These are phyloP conservation scores for Camponotus pennsylvanicus DNA, from an alignment of 1,140 invertebrate genomes.

Conservation along the genomic window DNA sequence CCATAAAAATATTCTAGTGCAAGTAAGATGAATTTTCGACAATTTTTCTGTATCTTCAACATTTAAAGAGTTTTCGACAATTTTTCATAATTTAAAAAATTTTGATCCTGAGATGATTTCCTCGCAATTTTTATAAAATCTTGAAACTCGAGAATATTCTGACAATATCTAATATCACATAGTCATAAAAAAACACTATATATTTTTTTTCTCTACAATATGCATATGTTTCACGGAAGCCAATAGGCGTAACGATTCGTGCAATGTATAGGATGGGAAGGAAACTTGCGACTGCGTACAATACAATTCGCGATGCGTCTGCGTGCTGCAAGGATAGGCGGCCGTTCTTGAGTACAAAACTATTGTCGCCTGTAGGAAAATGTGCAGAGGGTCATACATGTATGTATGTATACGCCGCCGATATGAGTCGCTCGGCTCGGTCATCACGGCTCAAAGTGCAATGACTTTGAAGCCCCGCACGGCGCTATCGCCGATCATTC, in stretches of 20 bases:
- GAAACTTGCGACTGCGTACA: constrained; percentile 37
- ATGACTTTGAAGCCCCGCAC: constrained; percentile 43
- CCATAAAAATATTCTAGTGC: too few relatives aligned
- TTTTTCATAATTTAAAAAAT: too few relatives aligned
- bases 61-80: too few relatives aligned
- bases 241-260: constrained; percentile 36
- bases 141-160: not conserved
- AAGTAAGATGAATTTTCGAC: too few relatives aligned
- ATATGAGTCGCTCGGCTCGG: constrained; percentile 39
- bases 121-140: too few relatives aligned
- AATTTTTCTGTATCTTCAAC: too few relatives aligned
- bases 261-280: not conserved
- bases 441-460: constrained; percentile 49
- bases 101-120: too few relatives aligned
- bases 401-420: not conserved
- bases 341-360: constrained; percentile 16
- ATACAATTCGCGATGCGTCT: constrained; percentile 10
- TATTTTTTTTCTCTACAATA: not conserved
- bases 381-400: constrained; percentile 11
- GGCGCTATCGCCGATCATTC: constrained; percentile 25
- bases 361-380: constrained; percentile 58
- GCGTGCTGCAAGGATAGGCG: constrained; percentile 37
- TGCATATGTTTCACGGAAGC: not conserved
- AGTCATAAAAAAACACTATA: not conserved
- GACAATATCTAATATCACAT: not conserved